Evolutionary conservation across 2,797 vertebrate species (phyloP).

Genomic region (Podarcis siculus): DNA sequence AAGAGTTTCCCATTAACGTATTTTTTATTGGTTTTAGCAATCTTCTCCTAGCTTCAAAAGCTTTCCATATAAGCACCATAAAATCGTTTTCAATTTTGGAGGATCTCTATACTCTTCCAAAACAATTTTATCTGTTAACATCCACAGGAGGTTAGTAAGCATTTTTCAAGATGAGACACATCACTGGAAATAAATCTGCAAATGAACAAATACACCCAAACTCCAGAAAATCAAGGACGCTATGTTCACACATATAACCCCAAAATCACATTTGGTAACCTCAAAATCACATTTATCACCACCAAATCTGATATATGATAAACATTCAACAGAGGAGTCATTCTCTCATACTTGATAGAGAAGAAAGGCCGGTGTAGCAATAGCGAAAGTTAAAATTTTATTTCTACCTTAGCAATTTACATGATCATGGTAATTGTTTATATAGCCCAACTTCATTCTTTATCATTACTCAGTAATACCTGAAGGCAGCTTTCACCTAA

Average conservation of each 20-base stretch:
- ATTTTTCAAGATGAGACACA: constrained; percentile 34
- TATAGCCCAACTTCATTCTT: not conserved
- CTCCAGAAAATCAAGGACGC: not conserved
- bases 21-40: constrained; percentile 53
- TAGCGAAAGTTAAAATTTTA: not conserved
- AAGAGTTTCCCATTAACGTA: constrained; percentile 50
- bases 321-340: not conserved
- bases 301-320: not conserved
- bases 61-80: constrained; percentile 38
- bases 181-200: constrained; percentile 32
- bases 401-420: not conserved
- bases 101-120: constrained; percentile 35
- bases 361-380: not conserved
- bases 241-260: not conserved
- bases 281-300: not conserved
- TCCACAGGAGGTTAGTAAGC: constrained; percentile 39
- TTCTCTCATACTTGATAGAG: not conserved
- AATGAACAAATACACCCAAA: constrained; percentile 8
- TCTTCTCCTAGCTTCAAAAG: constrained; percentile 51
- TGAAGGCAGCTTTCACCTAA: not conserved
- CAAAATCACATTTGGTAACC: not conserved
- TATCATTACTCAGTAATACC: not conserved
- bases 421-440: not conserved
- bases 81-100: constrained; percentile 58
- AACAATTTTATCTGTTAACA: constrained; percentile 43